Base-by-base conservation (phyloP, 2,797 vertebrate genomes). In the Leontopithecus rosalia region DNA sequence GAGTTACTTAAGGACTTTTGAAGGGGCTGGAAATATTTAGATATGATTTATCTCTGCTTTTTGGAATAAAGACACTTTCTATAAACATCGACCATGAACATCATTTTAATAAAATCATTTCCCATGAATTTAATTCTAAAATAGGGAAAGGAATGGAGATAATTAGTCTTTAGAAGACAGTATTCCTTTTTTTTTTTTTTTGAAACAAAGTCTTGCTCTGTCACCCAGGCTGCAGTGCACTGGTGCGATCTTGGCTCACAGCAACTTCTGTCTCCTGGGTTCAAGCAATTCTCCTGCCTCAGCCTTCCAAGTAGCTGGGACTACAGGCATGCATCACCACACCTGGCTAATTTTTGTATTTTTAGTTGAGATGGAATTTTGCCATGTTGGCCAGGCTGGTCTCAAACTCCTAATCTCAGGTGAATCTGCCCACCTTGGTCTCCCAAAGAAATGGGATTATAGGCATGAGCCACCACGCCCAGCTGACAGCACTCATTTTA, bases 91-190 rank as follows among this genome's bases (percentile, higher is more conserved):
- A 41, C 77, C 41, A 10, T 5, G 7, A 58, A 90, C 75, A 76
- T 48, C 36, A 36, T 70, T 87, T 94, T 94, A 79, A 72, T 79
- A 84, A 96, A 90, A 86, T 61, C 8, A 24, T 55, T 88, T 81
- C 72, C 61, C 55, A 4, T 84, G 77, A 64, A 39, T 92, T 39
- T 92, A 57, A 52, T 77, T 85, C 91, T 82, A 30, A 87, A 72
- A 43, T 85, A 50, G 52, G 61, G 81, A 84, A 85, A 46, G 43
- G 39, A 39, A 1, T 5, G 17, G n/a, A 3, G 30, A 36, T 36
- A 11, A 20, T 75, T 58, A 1, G 0, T 48, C 77, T 88, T 41
- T 58, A 39, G 43, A 22, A 36, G 55, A 46, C 11, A 28, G 15
- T 24, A 30, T 57, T 88, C 84, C 12, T 26, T 7, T n/a, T 86